Conservation (phyloP, 2,797 vertebrate species). For the Mareca penelope region DNA sequence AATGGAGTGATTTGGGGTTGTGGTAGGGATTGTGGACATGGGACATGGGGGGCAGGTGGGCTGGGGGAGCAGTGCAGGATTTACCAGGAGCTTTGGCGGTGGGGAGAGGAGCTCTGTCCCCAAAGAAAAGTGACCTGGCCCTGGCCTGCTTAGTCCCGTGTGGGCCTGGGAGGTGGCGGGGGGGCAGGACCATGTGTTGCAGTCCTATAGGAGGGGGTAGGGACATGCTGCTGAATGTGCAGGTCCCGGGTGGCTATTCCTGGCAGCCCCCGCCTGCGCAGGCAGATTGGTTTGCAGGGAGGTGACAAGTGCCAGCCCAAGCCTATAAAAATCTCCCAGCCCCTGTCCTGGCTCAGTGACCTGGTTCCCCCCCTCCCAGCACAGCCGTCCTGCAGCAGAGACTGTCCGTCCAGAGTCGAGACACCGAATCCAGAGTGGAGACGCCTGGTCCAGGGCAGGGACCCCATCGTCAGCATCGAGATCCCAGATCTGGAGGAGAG, state of each 20-base stretch:
- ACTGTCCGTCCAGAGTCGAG: background rate
- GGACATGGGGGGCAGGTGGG: fast-evolving
- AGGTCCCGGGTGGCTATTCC: slow-evolving; percentile 66
- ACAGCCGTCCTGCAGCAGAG: background rate
- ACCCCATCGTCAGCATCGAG: background rate
- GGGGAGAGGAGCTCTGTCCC: background rate
- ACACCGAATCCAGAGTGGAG: background rate
- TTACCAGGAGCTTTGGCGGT: background rate
- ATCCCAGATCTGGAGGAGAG: background rate
- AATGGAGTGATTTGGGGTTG: background rate
- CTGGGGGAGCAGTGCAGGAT: background rate
- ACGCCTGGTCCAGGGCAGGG: background rate
- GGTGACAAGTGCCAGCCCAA: slow-evolving; percentile 56
- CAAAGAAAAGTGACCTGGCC: slow-evolving; percentile 45
- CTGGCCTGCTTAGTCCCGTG: background rate
- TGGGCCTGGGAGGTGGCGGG: background rate
- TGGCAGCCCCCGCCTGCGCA: slow-evolving; percentile 50
- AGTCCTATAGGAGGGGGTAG: slow-evolving; percentile 38
- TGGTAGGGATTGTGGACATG: background rate
- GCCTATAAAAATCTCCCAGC: slow-evolving; percentile 61
- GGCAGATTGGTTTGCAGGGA: slow-evolving; percentile 67
- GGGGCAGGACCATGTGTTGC: background rate
- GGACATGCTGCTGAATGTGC: slow-evolving; percentile 52
- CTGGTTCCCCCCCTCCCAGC: background rate
- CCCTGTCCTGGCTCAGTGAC: slow-evolving; percentile 20